Percentiles rank a stretch among this genome's conserved stretches.
Conservation (phyloP, 2,797 vertebrate genomes). For the Eurystomus glaucurus region DNA sequence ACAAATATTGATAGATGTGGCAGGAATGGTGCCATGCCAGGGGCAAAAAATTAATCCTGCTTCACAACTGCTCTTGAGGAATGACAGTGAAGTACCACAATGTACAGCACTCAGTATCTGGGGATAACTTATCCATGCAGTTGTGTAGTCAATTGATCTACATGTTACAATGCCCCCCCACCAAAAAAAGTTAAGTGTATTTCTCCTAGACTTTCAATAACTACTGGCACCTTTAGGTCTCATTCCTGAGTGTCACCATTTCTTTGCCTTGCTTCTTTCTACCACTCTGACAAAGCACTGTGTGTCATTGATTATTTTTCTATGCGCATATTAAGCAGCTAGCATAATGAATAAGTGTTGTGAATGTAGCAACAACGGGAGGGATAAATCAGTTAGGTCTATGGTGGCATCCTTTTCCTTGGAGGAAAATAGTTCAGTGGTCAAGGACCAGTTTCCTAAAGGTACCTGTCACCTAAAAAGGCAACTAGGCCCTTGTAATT, state of each 20-base stretch:
- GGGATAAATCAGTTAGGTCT: not conserved
- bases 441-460: not conserved
- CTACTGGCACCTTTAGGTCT: not conserved
- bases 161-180: not conserved
- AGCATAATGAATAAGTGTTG: not conserved
- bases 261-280: not conserved
- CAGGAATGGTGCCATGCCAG: not conserved
- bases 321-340: not conserved
- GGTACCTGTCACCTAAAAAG: not conserved
- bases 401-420: not conserved
- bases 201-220: not conserved
- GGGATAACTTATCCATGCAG: rapidly evolving
- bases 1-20: not conserved
- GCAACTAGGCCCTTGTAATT: not conserved
- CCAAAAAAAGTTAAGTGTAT: not conserved
- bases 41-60: not conserved
- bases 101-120: not conserved
- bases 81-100: not conserved
- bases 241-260: not conserved
- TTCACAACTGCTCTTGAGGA: not conserved
- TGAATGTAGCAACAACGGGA: not conserved
- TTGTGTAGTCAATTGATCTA: not conserved
- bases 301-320: not conserved
- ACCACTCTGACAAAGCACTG: not conserved
- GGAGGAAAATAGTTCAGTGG: not conserved